Evolutionary conservation across 2,797 vertebrate genomes (phyloP), one percentile per base, ranked within the genome.

Genomic region (Crax fasciolata): DNA sequence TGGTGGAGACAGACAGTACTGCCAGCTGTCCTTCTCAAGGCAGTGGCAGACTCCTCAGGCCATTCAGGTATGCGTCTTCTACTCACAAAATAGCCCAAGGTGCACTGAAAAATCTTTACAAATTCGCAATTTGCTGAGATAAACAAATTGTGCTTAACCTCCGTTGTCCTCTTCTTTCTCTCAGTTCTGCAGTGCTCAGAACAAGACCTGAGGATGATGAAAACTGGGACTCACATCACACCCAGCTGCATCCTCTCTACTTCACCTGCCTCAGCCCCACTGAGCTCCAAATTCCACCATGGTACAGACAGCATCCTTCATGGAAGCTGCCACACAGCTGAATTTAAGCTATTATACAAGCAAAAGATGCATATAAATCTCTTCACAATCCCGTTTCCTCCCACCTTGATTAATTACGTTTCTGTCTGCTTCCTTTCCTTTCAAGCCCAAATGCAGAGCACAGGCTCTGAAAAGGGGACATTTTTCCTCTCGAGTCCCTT

Each of bases 351-450:
- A 54, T 62, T 54, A 58, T 0, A 39, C 21, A 3, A 3, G 63
- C 2, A 70, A 38, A 28, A 23, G 35, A 90, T 17, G 70, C 30
- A 55, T 10, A 61, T 20, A 76, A 74, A 84, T 27, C 38, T 89
- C 79, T 55, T 54, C 46, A 73, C 11, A 8, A 54, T n/a, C 63
- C 78, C 24, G 78, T 54, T 94, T 95, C 95, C 95, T 93, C 6
- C 0, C 32, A 84, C 79, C 39, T 77, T 65, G 71, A 82, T 62
- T 77, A 90, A 91, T 84, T 55, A 77, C 59, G 2, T 78, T 71
- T 67, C 63, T 82, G 94, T 92, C 91, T 95, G 87, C 71, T 32
- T 67, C 30, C 74, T 87, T 96, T 94, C 93, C 95, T 95, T 93
- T 82, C 63, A 46, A 57, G 82, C 21, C 63, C 43, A 94, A 82